Percentiles rank a stretch among this genome's conserved stretches.
Evolutionary conservation across 2,797 vertebrate genomes (phyloP).

Genomic region (Manis javanica): DNA sequence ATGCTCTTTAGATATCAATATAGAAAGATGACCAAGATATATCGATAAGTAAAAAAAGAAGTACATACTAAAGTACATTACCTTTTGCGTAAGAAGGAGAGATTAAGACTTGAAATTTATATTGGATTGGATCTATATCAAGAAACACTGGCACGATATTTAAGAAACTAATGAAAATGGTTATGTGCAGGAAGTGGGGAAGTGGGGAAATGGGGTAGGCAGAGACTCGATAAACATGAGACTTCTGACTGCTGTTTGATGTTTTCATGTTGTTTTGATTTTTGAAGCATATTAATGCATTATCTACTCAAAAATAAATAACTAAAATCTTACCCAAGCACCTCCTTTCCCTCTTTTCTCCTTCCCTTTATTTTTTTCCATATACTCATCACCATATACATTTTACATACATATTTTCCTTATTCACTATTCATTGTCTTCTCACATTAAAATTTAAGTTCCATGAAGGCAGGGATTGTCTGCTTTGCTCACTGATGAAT

Average conservation of each 20-base stretch:
- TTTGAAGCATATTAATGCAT: not conserved
- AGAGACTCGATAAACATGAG: not conserved
- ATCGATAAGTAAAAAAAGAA: constrained; percentile 5
- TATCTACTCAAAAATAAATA: not conserved
- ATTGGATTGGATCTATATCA: not conserved
- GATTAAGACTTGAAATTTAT: not conserved
- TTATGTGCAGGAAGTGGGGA: not conserved
- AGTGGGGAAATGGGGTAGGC: not conserved
- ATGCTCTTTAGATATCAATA: not conserved
- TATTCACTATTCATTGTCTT: not conserved
- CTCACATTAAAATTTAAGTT: constrained; percentile 13
- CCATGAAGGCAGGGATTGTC: not conserved
- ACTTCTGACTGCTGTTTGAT: not conserved
- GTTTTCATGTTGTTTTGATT: not conserved
- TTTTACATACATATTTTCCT: not conserved
- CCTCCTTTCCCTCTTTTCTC: not conserved
- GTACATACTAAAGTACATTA: not conserved
- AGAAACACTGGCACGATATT: not conserved
- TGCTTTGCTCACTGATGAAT: not conserved
- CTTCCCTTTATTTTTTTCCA: not conserved
- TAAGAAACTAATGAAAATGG: not conserved
- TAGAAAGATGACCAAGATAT: not conserved
- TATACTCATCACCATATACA: not conserved
- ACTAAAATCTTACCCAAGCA: not conserved
- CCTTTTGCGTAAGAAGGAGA: not conserved